These are phyloP conservation scores for Hylomyscus alleni DNA, from an alignment of 2,797 vertebrate species.

Conservation along the genomic window DNA sequence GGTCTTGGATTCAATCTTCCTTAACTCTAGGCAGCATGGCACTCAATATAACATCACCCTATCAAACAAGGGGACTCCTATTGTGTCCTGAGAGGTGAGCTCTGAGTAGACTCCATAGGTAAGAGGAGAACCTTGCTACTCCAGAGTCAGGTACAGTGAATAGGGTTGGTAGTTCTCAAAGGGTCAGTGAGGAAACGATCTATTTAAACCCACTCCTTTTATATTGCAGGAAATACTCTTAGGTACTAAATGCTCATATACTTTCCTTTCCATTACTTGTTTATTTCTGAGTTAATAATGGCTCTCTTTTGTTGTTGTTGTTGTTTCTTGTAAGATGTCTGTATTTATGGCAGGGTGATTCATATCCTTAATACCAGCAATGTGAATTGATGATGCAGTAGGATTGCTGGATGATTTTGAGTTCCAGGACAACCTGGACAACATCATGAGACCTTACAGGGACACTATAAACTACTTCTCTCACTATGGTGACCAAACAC, in stretches of 20 bases:
- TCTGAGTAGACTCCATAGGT: not conserved
- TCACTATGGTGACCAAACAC: not conserved
- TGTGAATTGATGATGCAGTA: not conserved
- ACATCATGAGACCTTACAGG: not conserved
- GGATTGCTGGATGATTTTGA: not conserved
- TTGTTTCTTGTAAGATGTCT: not conserved
- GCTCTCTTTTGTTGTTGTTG: not conserved
- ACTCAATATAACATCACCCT: rapidly evolving
- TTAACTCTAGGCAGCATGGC: not conserved
- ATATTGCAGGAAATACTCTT: not conserved
- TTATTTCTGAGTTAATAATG: not conserved
- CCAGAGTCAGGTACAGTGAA: not conserved
- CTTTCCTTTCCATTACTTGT: not conserved
- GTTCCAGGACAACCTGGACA: not conserved
- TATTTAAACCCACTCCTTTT: not conserved
- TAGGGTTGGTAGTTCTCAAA: not conserved
- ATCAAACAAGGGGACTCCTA: not conserved
- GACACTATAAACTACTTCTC: not conserved
- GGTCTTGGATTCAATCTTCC: too few relatives aligned
- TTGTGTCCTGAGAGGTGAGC: not conserved
- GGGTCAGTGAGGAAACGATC: not conserved
- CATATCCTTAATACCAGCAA: not conserved
- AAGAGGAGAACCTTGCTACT: not conserved
- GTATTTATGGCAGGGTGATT: not conserved
- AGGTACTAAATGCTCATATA: not conserved